phyloP scores from a whole-genome alignment of 2,797 vertebrate genomes.

The Martes flavigula region DNA sequence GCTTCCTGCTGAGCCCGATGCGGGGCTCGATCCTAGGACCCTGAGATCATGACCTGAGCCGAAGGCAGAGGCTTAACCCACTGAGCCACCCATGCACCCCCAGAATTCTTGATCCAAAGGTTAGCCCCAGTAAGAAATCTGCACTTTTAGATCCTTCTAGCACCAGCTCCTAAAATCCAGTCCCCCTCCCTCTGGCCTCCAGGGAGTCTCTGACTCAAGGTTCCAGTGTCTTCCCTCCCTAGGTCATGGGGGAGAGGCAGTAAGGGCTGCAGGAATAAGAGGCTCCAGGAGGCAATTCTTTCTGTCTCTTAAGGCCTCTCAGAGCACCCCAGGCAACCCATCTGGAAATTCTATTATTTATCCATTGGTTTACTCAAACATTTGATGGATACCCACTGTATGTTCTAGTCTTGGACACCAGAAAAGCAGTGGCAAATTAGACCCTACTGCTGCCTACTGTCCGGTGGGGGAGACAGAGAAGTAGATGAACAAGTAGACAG shows the following conservation, averaged over 20 bases:
- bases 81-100: too few relatives aligned
- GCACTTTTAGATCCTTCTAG: not conserved
- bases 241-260: not conserved
- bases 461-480: not conserved
- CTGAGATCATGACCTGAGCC: too few relatives aligned
- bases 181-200: not conserved
- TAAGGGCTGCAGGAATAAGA: not conserved
- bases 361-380: not conserved
- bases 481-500: not conserved
- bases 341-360: constrained; percentile 17
- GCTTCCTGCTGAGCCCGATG: too few relatives aligned
- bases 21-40: too few relatives aligned
- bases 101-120: not conserved
- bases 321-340: not conserved
- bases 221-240: not conserved
- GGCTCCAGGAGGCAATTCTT: not conserved
- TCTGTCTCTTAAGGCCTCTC: not conserved
- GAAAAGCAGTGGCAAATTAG: not conserved
- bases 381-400: not conserved
- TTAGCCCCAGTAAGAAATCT: not conserved
- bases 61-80: too few relatives aligned
- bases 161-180: not conserved
- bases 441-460: not conserved
- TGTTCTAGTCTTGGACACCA: not conserved
- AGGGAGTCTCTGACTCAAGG: not conserved